phyloP scores from a whole-genome alignment of 35 echinoderm and acorn worm species.

The Lytechinus variegatus region DNA sequence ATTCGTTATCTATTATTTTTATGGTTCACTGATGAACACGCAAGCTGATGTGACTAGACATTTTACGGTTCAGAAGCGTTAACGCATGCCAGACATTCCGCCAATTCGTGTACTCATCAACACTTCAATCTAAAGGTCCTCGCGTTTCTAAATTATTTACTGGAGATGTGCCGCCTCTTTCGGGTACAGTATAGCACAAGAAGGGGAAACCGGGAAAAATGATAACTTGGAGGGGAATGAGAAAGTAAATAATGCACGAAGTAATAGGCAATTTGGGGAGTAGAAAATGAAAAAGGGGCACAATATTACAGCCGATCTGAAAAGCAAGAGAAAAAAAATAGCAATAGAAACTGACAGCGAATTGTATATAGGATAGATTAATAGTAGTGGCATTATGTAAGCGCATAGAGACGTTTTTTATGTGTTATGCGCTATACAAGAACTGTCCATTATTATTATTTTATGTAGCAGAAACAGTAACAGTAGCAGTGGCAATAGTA shows the following conservation, averaged over 20 bases:
- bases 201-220: background rate
- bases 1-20: background rate
- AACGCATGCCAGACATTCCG: background rate
- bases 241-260: background rate
- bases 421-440: too few relatives aligned
- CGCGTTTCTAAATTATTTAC: background rate
- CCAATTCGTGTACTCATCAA: constrained; percentile 1
- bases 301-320: too few relatives aligned
- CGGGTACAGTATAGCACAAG: background rate
- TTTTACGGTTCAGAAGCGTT: background rate
- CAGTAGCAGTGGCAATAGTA: background rate
- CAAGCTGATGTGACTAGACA: background rate
- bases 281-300: background rate
- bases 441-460: too few relatives aligned
- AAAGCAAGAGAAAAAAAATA: background rate
- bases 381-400: constrained; percentile 26
- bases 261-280: background rate
- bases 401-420: too few relatives aligned
- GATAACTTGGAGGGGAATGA: background rate
- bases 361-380: background rate
- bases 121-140: background rate
- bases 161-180: background rate
- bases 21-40: background rate
- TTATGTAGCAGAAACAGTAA: background rate
- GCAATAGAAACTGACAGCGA: background rate